Percentiles rank a stretch among this genome's conserved stretches.
Evolutionary conservation across 2,113 vertebrate genomes (phyloP).

Genomic region (Hippocampus abdominalis): DNA sequence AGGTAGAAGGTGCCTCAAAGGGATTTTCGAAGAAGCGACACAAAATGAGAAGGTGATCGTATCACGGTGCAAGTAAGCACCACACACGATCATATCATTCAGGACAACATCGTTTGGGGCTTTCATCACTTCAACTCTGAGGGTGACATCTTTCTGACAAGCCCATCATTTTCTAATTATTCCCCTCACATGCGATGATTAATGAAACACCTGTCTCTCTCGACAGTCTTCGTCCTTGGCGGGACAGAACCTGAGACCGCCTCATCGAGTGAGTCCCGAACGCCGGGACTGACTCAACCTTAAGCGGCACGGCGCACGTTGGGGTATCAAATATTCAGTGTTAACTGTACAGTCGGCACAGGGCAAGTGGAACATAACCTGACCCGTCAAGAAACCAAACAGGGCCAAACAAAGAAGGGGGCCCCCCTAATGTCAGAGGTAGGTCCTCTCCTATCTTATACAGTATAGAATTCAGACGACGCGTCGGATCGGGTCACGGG

Average conservation of each 20-base stretch:
- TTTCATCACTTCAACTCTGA: constrained; percentile 43
- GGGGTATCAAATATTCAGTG: constrained; percentile 74
- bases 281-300: constrained; percentile 16
- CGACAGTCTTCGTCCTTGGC: neutral
- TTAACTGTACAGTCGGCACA: constrained; percentile 51
- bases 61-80: neutral
- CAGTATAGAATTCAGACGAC: neutral
- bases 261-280: neutral
- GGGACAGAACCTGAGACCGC: neutral
- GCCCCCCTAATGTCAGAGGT: constrained; percentile 3
- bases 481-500: neutral
- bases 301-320: neutral
- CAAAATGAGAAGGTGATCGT: neutral
- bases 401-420: constrained; percentile 59
- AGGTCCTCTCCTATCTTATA: neutral
- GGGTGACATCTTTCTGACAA: constrained; percentile 46
- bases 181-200: constrained; percentile 44
- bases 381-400: constrained; percentile 62
- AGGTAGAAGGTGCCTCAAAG: neutral
- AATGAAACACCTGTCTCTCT: constrained; percentile 23
- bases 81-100: neutral
- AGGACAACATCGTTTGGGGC: neutral
- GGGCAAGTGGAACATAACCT: constrained; percentile 72
- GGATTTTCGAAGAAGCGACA: constrained; percentile 22
- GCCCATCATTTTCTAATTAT: constrained; percentile 56